phyloP scores from a whole-genome alignment of 2,888 invertebrate genomes.

The Nebria salina region DNA sequence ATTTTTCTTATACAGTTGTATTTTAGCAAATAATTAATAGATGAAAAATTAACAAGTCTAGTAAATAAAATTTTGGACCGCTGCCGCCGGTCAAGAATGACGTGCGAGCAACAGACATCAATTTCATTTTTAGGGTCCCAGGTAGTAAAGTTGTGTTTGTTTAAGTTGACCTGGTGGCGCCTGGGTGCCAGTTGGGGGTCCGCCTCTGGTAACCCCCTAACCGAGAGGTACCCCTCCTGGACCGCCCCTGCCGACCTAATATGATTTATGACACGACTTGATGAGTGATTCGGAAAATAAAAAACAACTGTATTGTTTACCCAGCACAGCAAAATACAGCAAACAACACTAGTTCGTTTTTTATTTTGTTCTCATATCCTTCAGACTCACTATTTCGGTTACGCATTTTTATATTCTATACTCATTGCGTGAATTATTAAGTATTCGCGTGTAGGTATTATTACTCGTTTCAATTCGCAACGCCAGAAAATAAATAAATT shows the following conservation, averaged over 20 bases:
- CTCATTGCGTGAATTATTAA: too few species aligned
- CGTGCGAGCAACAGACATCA: not conserved
- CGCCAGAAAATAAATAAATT: not conserved
- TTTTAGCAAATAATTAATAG: not conserved
- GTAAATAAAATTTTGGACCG: not conserved
- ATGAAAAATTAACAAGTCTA: not conserved
- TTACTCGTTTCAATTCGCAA: not conserved
- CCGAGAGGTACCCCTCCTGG: slow-evolving; percentile 9
- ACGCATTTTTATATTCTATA: not conserved
- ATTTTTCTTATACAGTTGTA: too few species aligned
- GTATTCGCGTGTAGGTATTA: too few species aligned
- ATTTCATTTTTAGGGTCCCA: not conserved
- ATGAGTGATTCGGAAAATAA: slow-evolving; percentile 27
- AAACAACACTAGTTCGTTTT: not conserved
- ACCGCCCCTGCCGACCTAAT: slow-evolving; percentile 1
- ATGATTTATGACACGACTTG: slow-evolving; percentile 32
- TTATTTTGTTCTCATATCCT: not conserved
- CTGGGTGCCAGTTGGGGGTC: slow-evolving; percentile 32
- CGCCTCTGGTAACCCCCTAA: slow-evolving; percentile 4
- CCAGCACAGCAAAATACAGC: not conserved
- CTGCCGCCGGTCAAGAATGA: not conserved
- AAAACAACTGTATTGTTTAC: slow-evolving; percentile 14
- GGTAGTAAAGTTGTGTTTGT: slow-evolving; percentile 14
- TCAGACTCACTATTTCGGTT: not conserved
- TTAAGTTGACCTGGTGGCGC: slow-evolving; percentile 30